Evolutionary conservation across 2,113 vertebrate species (phyloP).

Genomic region (Ammospiza caudacuta): DNA sequence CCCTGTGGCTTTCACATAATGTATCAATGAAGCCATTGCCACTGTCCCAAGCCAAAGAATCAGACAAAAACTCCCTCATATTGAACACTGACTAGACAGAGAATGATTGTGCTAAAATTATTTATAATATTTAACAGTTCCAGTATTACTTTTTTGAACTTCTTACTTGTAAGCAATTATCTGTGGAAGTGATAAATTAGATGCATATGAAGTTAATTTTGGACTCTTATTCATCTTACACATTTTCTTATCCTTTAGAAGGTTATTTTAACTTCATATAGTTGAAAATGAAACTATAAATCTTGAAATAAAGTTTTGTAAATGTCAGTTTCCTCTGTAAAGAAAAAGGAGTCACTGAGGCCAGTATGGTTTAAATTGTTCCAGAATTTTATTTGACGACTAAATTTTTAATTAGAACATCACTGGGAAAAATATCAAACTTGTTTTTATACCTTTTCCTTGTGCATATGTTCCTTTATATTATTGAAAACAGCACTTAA

Average conservation of each 20-base stretch:
- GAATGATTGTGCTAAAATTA: not conserved
- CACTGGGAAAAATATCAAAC: not conserved
- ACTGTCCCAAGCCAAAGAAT: not conserved
- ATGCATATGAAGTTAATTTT: not conserved
- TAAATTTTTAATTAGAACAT: not conserved
- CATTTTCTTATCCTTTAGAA: not conserved
- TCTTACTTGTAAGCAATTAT: not conserved
- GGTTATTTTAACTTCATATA: not conserved
- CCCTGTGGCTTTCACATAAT: not conserved
- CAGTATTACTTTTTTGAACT: not conserved
- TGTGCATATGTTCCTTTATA: not conserved
- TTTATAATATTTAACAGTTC: not conserved
- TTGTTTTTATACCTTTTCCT: fast-evolving
- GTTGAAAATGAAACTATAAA: not conserved
- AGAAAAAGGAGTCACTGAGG: not conserved
- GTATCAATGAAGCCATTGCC: fast-evolving
- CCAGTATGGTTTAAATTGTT: not conserved
- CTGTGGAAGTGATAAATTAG: not conserved
- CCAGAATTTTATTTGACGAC: not conserved
- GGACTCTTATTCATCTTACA: not conserved
- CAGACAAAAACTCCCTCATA: not conserved
- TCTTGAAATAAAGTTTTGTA: not conserved
- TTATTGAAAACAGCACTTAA: not conserved
- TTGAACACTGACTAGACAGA: not conserved
- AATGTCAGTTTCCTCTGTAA: not conserved